These are phyloP conservation scores for Campoletis raptor DNA, from an alignment of 2,888 invertebrate species.

Conservation along the genomic window DNA sequence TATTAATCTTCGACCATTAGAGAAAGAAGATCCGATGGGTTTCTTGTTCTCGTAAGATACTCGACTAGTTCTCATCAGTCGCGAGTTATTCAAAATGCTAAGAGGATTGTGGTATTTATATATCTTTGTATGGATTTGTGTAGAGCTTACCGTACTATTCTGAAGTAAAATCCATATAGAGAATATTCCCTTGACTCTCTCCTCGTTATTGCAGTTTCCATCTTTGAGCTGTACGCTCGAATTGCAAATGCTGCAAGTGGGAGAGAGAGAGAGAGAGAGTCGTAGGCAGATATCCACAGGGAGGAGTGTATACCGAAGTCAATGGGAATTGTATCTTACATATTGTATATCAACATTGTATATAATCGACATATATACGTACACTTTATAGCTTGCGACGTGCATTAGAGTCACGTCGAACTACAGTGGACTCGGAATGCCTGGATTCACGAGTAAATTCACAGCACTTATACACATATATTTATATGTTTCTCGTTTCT, in stretches of 20 bases:
- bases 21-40: background rate
- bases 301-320: slow-evolving; percentile 52
- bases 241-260: slow-evolving; percentile 54
- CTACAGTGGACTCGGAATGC: slow-evolving; percentile 31
- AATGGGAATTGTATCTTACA: slow-evolving; percentile 62
- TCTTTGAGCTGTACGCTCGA: slow-evolving; percentile 51
- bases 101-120: slow-evolving; percentile 30
- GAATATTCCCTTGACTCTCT: slow-evolving; percentile 59
- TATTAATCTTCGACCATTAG: background rate
- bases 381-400: background rate
- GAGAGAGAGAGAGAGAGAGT: slow-evolving; percentile 15
- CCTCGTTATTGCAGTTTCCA: slow-evolving; percentile 40
- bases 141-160: slow-evolving; percentile 31
- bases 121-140: slow-evolving; percentile 24
- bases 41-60: background rate
- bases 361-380: slow-evolving; percentile 11
- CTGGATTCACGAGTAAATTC: slow-evolving; percentile 32
- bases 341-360: slow-evolving; percentile 2
- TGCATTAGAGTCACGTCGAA: slow-evolving; percentile 32
- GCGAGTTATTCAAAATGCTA: slow-evolving; percentile 21
- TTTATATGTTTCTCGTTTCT: slow-evolving; percentile 16
- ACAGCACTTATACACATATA: slow-evolving; percentile 18
- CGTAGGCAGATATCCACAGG: slow-evolving; percentile 45
- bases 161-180: slow-evolving; percentile 59
- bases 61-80: background rate